Evolutionary conservation across 2,113 vertebrate genomes (phyloP).

Genomic region (Morone chrysops): DNA sequence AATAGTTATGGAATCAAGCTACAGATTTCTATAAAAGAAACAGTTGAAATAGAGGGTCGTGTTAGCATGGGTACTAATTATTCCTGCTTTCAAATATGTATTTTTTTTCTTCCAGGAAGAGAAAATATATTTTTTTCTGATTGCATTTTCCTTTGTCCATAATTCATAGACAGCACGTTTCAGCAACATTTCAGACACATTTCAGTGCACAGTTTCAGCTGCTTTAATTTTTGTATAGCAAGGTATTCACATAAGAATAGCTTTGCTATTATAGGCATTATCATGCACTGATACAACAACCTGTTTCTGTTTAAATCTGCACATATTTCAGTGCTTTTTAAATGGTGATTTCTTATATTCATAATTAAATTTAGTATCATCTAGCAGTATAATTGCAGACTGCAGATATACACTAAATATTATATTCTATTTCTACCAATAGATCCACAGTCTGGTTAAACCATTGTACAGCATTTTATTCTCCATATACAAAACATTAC

Average conservation of each 20-base stretch:
- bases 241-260: too few species aligned
- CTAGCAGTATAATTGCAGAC: too few species aligned
- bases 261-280: too few species aligned
- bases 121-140: neutral
- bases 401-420: too few species aligned
- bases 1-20: slow-evolving; percentile 9
- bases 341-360: too few species aligned
- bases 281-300: neutral
- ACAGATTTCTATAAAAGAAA: slow-evolving; percentile 18
- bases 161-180: neutral
- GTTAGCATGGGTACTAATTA: neutral
- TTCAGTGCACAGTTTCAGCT: too few species aligned
- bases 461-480: neutral
- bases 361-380: too few species aligned
- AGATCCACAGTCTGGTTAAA: neutral
- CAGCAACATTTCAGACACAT: neutral
- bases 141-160: slow-evolving; percentile 7
- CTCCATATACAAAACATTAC: neutral
- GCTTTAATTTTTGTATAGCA: too few species aligned
- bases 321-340: too few species aligned
- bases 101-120: neutral
- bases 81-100: neutral
- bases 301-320: neutral
- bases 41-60: neutral
- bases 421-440: neutral